Conservation (phyloP, 2,113 vertebrate species). For the Phyllostomus discolor region DNA sequence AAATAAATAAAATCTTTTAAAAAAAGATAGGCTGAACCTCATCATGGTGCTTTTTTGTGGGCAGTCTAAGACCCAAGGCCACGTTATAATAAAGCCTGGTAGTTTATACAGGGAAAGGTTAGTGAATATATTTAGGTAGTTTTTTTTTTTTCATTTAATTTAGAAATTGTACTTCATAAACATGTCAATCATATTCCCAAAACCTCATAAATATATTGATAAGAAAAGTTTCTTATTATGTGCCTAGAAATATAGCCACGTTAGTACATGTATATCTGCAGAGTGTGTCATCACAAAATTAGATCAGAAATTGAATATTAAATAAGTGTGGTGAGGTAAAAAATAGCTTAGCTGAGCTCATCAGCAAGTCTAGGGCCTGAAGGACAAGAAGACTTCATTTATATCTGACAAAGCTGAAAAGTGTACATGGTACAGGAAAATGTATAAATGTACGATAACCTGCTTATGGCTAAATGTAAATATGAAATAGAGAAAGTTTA, state of each 20-base stretch:
- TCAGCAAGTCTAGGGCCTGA: not conserved
- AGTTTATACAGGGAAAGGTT: not conserved
- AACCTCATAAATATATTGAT: not conserved
- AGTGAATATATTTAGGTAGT: not conserved
- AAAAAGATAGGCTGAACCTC: not conserved
- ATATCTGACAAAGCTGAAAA: not conserved
- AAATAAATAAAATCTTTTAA: no score
- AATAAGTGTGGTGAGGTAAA: accelerated
- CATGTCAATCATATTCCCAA: not conserved
- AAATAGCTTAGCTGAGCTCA: not conserved
- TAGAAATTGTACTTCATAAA: not conserved
- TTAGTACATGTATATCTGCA: not conserved
- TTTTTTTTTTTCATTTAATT: not conserved
- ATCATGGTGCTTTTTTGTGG: not conserved
- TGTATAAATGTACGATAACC: not conserved
- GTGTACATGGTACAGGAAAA: not conserved
- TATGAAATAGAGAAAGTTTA: not conserved
- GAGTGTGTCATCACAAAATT: not conserved
- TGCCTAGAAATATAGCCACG: not conserved
- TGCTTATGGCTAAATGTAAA: not conserved
- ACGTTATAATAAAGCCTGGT: not conserved
- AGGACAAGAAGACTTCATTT: not conserved
- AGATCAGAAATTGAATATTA: no score
- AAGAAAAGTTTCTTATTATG: not conserved
- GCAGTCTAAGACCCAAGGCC: not conserved